These are phyloP conservation scores for Helicoverpa assulta DNA, from an alignment of 2,888 invertebrate genomes.

Conservation along the genomic window DNA sequence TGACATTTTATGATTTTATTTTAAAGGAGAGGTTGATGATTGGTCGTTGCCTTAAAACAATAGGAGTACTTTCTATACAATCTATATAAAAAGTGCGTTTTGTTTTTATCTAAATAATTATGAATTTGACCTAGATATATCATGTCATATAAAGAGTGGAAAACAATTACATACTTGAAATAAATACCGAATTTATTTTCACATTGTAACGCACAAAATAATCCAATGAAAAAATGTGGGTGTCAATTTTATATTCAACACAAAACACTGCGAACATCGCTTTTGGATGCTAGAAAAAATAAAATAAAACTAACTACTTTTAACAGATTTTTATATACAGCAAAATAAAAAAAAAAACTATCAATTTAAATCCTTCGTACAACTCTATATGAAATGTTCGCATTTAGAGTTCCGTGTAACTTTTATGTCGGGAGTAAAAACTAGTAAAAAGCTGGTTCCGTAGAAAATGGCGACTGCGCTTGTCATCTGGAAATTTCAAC, in stretches of 20 bases:
- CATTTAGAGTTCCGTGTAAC: slow-evolving; percentile 46
- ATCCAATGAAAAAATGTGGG: slow-evolving; percentile 12
- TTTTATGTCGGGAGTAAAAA: slow-evolving; percentile 43
- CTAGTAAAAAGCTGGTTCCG: slow-evolving; percentile 55
- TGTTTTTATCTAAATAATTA: too few relatives aligned
- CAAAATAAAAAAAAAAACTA: slow-evolving; percentile 18
- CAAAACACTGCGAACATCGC: slow-evolving; percentile 22
- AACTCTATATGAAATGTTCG: slow-evolving; percentile 46
- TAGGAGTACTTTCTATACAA: too few relatives aligned
- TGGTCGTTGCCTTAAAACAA: too few relatives aligned
- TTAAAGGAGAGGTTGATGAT: neutral
- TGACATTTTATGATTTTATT: slow-evolving; percentile 24
- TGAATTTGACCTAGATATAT: neutral
- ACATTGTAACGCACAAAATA: slow-evolving; percentile 5
- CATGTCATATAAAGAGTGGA: too few relatives aligned
- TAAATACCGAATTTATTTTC: neutral
- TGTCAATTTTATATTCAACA: slow-evolving; percentile 32
- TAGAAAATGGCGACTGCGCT: slow-evolving; percentile 45
- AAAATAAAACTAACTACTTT: slow-evolving; percentile 23
- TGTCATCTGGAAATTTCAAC: slow-evolving; percentile 51
- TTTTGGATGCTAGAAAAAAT: slow-evolving; percentile 28
- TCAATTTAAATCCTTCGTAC: slow-evolving; percentile 44
- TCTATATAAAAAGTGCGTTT: too few relatives aligned
- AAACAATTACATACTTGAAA: neutral
- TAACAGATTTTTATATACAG: slow-evolving; percentile 33